phyloP scores from a whole-genome alignment of 2,797 vertebrate species.

The Astyanax mexicanus region DNA sequence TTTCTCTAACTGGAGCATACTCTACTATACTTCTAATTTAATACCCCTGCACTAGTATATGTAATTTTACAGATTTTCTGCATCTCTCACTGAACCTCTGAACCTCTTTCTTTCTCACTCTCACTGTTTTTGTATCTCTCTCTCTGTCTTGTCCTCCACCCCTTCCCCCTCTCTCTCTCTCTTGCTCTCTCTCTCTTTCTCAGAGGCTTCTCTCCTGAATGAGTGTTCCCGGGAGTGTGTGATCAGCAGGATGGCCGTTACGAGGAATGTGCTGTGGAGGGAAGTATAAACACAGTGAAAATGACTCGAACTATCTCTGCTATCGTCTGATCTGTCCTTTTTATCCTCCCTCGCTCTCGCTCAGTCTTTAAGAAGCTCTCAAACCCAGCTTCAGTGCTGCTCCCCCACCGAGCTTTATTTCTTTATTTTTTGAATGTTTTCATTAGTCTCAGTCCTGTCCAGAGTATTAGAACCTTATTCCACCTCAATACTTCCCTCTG shows the following conservation, averaged over 20 bases:
- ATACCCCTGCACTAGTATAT: no score
- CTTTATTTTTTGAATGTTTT: constrained; percentile 5
- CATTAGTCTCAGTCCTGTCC: constrained; percentile 11
- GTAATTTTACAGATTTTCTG: no score
- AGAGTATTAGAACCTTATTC: constrained; percentile 3
- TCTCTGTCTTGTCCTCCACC: no score
- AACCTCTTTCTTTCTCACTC: no score
- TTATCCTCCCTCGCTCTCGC: neutral
- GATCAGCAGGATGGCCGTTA: constrained; percentile 13
- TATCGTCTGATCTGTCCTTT: neutral
- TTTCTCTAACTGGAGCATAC: no score
- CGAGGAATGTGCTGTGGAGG: constrained; percentile 30
- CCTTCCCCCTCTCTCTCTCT: neutral
- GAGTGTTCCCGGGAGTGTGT: neutral
- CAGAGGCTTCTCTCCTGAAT: constrained; percentile 17
- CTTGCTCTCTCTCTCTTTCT: constrained; percentile 11
- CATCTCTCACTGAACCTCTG: no score
- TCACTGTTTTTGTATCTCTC: no score
- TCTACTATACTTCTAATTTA: no score
- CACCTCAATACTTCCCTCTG: constrained; percentile 24
- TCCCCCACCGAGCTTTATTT: neutral
- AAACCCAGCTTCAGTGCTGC: neutral
- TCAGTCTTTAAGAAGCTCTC: neutral
- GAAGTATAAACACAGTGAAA: constrained; percentile 37
- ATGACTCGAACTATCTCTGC: neutral